A percentile compares a stretch with the other conserved stretches of the same genome.
These are phyloP conservation scores for Vicugna pacos DNA, from an alignment of 2,113 vertebrate species.

Conservation along the genomic window DNA sequence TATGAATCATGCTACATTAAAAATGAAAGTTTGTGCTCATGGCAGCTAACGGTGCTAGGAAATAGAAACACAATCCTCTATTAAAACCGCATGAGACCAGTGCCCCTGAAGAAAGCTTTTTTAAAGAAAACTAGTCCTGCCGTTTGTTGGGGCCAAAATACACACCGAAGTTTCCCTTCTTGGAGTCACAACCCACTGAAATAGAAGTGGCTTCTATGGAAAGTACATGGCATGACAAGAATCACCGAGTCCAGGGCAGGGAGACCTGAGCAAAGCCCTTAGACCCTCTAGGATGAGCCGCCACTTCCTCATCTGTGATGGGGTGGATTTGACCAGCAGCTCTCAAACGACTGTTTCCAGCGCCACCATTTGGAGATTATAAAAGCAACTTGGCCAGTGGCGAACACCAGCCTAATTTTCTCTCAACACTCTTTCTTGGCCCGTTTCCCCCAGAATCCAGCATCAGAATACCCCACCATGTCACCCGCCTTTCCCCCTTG, in stretches of 20 bases:
- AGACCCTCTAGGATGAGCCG: neutral
- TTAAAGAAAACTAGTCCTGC: constrained; percentile 54
- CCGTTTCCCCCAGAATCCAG: neutral
- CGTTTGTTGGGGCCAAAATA: constrained; percentile 48
- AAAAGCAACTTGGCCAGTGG: neutral
- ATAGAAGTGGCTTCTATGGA: neutral
- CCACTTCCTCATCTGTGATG: neutral
- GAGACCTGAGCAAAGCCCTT: neutral
- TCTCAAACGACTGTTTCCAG: neutral
- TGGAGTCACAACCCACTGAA: neutral
- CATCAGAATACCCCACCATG: neutral
- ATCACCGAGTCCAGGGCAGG: neutral
- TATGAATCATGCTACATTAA: constrained; percentile 24
- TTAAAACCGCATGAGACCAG: constrained; percentile 14
- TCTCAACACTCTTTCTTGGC: neutral
- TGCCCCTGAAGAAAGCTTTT: neutral
- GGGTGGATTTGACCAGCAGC: neutral
- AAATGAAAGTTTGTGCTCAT: constrained; percentile 60
- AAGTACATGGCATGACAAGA: neutral
- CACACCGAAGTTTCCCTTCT: neutral
- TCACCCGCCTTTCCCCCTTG: neutral
- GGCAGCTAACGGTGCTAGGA: constrained; percentile 7
- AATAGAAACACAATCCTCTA: constrained; percentile 28
- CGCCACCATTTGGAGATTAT: neutral
- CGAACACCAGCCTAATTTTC: neutral